Base-by-base conservation (phyloP, 2,797 vertebrate species). In the Ptychadena robeensis region DNA sequence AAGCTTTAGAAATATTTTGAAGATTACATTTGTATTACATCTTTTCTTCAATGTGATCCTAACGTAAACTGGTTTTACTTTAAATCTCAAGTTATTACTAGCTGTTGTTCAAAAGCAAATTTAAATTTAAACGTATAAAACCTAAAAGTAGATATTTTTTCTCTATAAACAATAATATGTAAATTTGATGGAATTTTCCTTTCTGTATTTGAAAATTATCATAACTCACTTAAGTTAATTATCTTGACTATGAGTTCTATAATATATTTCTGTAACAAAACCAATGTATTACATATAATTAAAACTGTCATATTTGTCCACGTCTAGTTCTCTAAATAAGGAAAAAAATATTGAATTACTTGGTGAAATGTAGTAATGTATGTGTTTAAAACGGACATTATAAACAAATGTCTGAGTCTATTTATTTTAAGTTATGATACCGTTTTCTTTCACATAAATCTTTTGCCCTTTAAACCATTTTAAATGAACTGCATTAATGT, bases 371-470 rank as follows among this genome's bases (percentile, higher is more conserved):
- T 81, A 90, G 91, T 93, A 94, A 93, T 93, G 92, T 91, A 93
- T 93, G 93, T 93, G 91, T 93, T 94, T 92, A 93, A 91, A 88
- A 85, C 84, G 91, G 91, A 91, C 92, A 93, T 92, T 93, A 91
- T 92, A 94, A 93, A 95, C 91, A 94, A 94, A 94, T 92, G 92
- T 91, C 89, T 91, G 91, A 93, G 93, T 92, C 93, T 94, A 93
- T 94, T 94, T 94, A 93, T 93, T 93, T 91, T 93, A 93, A 93
- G 91, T 94, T 93, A 94, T 93, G 90, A 93, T 92, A 91, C 91
- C 89, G 91, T 92, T 92, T 91, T 91, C 89, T 93, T 92, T 92
- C 91, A 90, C 90, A 92, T 91, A 91, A 90, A 92, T 94, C 92
- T 91, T 89, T 92, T 91, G 91, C 92, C 93, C 92, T 94, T 94